A percentile compares a stretch with the other conserved stretches of the same genome.
These are phyloP conservation scores for Chloropsis cyanopogon DNA, from an alignment of 2,113 vertebrate genomes.

Conservation along the genomic window DNA sequence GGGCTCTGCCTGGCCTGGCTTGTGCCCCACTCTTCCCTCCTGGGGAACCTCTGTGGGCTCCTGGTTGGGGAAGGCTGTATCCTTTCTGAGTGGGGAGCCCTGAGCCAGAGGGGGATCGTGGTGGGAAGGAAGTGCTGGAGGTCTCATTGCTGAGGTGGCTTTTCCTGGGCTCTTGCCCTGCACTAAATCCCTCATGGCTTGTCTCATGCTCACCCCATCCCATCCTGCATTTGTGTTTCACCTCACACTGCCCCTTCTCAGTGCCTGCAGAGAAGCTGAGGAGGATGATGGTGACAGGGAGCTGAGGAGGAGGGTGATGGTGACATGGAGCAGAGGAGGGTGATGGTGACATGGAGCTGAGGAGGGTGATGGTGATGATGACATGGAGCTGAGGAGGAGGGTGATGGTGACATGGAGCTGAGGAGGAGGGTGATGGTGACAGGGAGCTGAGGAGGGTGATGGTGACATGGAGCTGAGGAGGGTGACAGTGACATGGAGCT, in stretches of 20 bases:
- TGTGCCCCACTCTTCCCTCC: conserved; percentile 72
- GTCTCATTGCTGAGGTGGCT: neutral
- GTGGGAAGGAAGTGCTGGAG: rapidly evolving
- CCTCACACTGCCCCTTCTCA: rapidly evolving
- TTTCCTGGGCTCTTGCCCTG: neutral
- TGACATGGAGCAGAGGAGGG: neutral
- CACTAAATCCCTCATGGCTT: neutral
- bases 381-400: too few relatives aligned
- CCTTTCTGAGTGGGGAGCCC: conserved; percentile 50
- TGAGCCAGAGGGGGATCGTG: rapidly evolving
- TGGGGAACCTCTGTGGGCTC: conserved; percentile 77
- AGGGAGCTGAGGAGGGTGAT: too few relatives aligned
- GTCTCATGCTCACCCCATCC: neutral
- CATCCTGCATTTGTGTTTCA: neutral
- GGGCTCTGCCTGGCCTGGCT: conserved; percentile 69
- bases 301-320: neutral
- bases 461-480: too few relatives aligned
- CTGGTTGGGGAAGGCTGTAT: conserved; percentile 78
- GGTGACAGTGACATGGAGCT: too few relatives aligned
- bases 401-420: too few relatives aligned
- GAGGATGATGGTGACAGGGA: too few relatives aligned
- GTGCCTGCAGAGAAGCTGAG: neutral
- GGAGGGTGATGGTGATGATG: rapidly evolving
- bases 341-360: rapidly evolving
- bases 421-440: too few relatives aligned